phyloP scores from a whole-genome alignment of 2,888 invertebrate species.

The Torymus tubicola region DNA sequence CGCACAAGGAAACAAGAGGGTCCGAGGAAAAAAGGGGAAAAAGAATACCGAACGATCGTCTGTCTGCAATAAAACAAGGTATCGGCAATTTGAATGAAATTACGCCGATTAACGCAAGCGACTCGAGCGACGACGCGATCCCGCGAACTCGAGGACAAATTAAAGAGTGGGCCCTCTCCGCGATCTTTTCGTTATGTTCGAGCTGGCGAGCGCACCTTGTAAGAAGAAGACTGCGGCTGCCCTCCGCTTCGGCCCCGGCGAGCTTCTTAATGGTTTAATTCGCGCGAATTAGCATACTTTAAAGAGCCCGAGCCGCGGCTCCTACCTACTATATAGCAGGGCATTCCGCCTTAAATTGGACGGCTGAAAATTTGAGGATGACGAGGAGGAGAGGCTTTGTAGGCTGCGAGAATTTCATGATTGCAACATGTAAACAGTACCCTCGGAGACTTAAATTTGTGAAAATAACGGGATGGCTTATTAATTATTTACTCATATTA shows the following conservation, averaged over 20 bases:
- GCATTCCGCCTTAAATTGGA: constrained; percentile 22
- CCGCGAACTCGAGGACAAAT: constrained; percentile 54
- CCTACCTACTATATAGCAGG: constrained; percentile 51
- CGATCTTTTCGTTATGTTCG: background rate
- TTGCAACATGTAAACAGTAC: background rate
- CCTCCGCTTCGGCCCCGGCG: constrained; percentile 49
- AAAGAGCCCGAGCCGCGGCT: constrained; percentile 61
- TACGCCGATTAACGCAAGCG: constrained; percentile 54
- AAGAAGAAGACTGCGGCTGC: background rate
- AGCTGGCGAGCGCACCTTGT: background rate
- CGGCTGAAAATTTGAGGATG: background rate
- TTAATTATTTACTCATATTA: too few species aligned
- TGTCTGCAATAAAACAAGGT: constrained; percentile 26
- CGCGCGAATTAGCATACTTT: constrained; percentile 69
- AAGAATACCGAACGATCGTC: background rate
- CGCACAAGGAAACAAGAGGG: background rate
- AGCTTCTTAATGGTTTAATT: constrained; percentile 69
- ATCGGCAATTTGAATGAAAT: constrained; percentile 58
- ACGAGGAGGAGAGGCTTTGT: background rate
- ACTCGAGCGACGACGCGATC: constrained; percentile 20
- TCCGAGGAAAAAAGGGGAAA: background rate
- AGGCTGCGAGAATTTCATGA: constrained; percentile 41
- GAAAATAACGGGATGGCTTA: too few species aligned
- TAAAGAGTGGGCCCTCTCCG: constrained; percentile 45
- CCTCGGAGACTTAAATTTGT: too few species aligned